Conservation (phyloP, 37 sponge, comb jelly and placozoan species). For the Cladorhizidae sp. region DNA sequence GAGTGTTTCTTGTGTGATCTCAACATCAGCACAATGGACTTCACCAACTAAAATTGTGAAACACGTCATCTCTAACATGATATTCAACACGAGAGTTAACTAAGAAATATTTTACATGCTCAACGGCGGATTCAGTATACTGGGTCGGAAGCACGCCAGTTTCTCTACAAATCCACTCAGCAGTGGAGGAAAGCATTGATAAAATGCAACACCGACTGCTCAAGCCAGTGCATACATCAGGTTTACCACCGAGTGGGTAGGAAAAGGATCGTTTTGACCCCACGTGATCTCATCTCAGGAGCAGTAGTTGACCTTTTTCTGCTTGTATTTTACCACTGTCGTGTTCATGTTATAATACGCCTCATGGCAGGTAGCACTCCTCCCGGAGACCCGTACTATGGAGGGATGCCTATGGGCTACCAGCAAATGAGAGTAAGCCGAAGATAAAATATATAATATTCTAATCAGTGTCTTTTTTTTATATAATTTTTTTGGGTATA, state of each 20-base stretch:
- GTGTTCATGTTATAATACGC: neutral
- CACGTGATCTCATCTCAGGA: too few relatives aligned
- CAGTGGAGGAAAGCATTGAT: neutral
- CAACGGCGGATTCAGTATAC: slow-evolving; percentile 11
- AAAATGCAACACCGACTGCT: too few relatives aligned
- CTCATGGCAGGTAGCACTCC: slow-evolving; percentile 29
- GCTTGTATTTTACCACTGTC: too few relatives aligned
- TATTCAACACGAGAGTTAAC: too few relatives aligned
- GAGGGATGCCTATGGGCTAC: slow-evolving; percentile 30
- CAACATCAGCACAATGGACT: neutral
- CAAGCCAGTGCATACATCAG: too few relatives aligned
- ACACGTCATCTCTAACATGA: neutral
- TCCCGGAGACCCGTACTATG: slow-evolving; percentile 50
- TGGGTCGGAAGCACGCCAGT: slow-evolving; percentile 43
- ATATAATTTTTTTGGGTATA: neutral
- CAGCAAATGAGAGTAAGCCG: slow-evolving; percentile 30
- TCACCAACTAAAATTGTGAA: neutral
- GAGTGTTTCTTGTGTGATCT: too few relatives aligned
- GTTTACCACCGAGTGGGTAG: too few relatives aligned
- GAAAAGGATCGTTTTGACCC: too few relatives aligned
- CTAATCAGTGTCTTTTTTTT: slow-evolving; percentile 10
- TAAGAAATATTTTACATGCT: neutral
- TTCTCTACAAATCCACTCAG: slow-evolving; percentile 33
- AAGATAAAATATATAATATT: neutral
- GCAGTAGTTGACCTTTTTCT: neutral